Evolutionary conservation across 1,140 invertebrate genomes (phyloP).

Genomic region (Drosophila navojoa): DNA sequence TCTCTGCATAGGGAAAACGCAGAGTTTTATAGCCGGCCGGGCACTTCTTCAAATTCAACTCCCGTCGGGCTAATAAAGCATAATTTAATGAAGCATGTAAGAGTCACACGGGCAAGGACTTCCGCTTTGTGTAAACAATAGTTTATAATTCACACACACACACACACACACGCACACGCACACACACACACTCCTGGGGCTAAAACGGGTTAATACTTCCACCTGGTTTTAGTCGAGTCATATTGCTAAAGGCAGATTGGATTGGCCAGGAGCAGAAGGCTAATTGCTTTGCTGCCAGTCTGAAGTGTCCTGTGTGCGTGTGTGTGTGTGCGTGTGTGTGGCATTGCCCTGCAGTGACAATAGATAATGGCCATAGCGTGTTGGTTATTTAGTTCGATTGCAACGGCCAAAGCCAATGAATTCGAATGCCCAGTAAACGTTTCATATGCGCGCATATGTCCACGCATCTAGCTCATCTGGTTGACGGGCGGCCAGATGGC

Average conservation of each 20-base stretch:
- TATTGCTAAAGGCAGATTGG: background rate
- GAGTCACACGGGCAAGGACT: slow-evolving; percentile 73
- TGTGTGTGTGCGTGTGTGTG: slow-evolving; percentile 7
- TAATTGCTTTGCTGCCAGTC: slow-evolving; percentile 21
- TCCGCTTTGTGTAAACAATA: slow-evolving; percentile 81
- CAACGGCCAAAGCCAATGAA: background rate
- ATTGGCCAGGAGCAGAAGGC: slow-evolving; percentile 12
- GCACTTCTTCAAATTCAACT: slow-evolving; percentile 79
- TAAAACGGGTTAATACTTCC: slow-evolving; percentile 58
- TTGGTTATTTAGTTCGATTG: background rate
- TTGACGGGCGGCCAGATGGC: background rate
- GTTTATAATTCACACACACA: slow-evolving; percentile 72
- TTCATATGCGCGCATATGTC: slow-evolving; percentile 14
- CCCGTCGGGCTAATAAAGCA: slow-evolving; percentile 81
- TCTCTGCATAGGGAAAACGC: slow-evolving; percentile 27
- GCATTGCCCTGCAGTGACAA: background rate
- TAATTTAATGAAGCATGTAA: slow-evolving; percentile 80
- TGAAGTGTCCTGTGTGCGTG: slow-evolving; percentile 4
- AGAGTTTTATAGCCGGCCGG: slow-evolving; percentile 43
- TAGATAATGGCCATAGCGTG: too few relatives aligned
- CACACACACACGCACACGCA: slow-evolving; percentile 12
- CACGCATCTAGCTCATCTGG: too few relatives aligned
- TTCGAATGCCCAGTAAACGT: background rate
- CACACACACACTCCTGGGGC: slow-evolving; percentile 15
- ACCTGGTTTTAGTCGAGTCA: slow-evolving; percentile 56